Evolutionary conservation across 2,888 invertebrate species (phyloP).

Genomic region (Pelosia muscerda): DNA sequence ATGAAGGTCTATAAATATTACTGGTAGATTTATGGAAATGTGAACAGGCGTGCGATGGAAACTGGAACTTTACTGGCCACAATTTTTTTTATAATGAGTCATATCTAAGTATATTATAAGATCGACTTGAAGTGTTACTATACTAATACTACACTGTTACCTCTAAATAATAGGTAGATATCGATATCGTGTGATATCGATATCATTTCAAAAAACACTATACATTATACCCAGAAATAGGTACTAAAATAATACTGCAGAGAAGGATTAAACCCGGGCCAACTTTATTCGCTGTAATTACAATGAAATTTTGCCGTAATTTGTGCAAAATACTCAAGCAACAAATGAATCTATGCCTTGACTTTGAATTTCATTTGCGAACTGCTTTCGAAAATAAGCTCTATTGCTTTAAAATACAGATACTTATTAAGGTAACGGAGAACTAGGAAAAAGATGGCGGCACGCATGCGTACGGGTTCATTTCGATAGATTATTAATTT

Average conservation of each 20-base stretch:
- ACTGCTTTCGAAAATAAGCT: background rate
- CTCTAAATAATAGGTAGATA: too few relatives aligned
- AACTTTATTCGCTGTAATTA: background rate
- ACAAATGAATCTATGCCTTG: constrained; percentile 3
- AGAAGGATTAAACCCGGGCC: background rate
- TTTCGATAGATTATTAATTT: background rate
- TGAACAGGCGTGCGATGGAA: too few relatives aligned
- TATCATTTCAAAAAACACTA: background rate
- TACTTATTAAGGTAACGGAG: background rate
- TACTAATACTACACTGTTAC: too few relatives aligned
- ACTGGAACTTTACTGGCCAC: too few relatives aligned
- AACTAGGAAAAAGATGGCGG: background rate
- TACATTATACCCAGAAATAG: background rate
- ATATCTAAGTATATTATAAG: too few relatives aligned
- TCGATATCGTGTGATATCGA: too few relatives aligned
- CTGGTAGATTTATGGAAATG: too few relatives aligned
- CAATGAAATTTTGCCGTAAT: background rate
- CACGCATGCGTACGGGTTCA: background rate
- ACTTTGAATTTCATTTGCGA: background rate
- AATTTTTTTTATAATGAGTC: too few relatives aligned
- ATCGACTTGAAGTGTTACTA: too few relatives aligned
- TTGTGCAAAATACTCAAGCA: background rate
- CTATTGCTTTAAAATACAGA: background rate
- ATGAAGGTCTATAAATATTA: too few relatives aligned
- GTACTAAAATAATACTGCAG: background rate